Evolutionary conservation across 1,140 invertebrate species (phyloP).

Genomic region (Ips nitidus): DNA sequence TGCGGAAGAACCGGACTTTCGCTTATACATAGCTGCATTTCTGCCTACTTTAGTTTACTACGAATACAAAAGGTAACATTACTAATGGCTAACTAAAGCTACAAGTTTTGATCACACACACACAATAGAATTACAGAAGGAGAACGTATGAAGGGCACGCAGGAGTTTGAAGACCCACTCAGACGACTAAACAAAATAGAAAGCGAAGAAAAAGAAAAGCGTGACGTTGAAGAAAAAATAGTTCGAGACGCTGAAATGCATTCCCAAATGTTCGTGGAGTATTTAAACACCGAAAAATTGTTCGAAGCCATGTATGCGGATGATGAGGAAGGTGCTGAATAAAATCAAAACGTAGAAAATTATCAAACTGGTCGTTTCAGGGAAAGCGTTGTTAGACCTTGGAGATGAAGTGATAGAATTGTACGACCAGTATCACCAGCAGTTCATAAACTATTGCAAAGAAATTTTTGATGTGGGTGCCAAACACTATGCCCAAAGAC

Average conservation of each 20-base stretch:
- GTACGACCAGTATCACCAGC: constrained; percentile 63
- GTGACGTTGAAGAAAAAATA: constrained; percentile 48
- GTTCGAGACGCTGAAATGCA: constrained; percentile 55
- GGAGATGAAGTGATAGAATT: constrained; percentile 61
- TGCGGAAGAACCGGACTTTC: constrained; percentile 60
- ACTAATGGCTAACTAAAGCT: constrained; percentile 52
- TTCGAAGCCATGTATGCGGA: constrained; percentile 73
- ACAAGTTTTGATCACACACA: constrained; percentile 35
- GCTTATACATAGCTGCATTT: constrained; percentile 68
- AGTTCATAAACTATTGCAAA: constrained; percentile 65
- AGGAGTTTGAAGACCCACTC: constrained; percentile 11
- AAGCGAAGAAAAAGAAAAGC: constrained; percentile 50
- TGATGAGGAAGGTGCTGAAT: constrained; percentile 62
- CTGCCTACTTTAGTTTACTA: constrained; percentile 77
- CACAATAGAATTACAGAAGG: constrained; percentile 12
- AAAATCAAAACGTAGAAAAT: not conserved
- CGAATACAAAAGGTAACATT: constrained; percentile 65
- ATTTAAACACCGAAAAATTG: constrained; percentile 70
- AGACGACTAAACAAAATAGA: constrained; percentile 55
- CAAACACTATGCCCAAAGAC: constrained; percentile 62
- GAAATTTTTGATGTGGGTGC: constrained; percentile 72
- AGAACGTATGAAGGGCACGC: constrained; percentile 10
- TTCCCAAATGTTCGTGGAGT: constrained; percentile 68
- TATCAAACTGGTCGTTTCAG: constrained; percentile 10
- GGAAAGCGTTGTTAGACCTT: constrained; percentile 65